A percentile compares a stretch with the other conserved stretches of the same genome.
Evolutionary conservation across 1,140 invertebrate genomes (phyloP).

Genomic region (Hyles vespertilio): DNA sequence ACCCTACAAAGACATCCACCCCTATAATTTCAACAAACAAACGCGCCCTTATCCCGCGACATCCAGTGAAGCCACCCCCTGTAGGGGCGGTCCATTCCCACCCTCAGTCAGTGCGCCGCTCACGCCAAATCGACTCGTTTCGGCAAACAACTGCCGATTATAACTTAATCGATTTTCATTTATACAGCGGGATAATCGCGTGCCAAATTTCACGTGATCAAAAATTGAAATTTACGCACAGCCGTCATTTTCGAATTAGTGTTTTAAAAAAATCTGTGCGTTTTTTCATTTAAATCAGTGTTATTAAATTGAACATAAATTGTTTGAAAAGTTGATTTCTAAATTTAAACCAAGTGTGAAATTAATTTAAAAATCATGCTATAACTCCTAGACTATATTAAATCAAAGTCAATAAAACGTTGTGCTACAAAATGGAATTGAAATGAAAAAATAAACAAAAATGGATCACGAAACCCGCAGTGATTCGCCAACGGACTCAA

Average conservation of each 20-base stretch:
- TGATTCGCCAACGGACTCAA: conserved; percentile 46
- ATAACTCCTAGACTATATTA: no score
- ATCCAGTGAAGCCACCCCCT: conserved; percentile 11
- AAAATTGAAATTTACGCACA: neutral
- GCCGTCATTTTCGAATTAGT: no score
- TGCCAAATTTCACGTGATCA: neutral
- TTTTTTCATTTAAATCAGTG: no score
- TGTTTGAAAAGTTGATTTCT: no score
- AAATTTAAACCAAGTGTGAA: no score
- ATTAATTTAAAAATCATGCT: no score
- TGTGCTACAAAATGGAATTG: conserved; percentile 9
- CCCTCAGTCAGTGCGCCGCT: conserved; percentile 22
- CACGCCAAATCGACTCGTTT: conserved; percentile 53
- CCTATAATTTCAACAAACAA: conserved; percentile 9
- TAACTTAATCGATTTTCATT: conserved; percentile 40
- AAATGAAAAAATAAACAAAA: conserved; percentile 16
- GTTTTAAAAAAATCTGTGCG: no score
- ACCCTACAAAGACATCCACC: conserved; percentile 5
- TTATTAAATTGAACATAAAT: no score
- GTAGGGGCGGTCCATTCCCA: conserved; percentile 44
- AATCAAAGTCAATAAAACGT: neutral
- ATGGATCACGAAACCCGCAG: conserved; percentile 64
- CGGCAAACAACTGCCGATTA: conserved; percentile 45
- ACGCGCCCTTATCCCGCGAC: conserved; percentile 4
- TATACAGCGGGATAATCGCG: neutral